Evolutionary conservation across 1,140 invertebrate genomes (phyloP).

Genomic region (Octopus sinensis): DNA sequence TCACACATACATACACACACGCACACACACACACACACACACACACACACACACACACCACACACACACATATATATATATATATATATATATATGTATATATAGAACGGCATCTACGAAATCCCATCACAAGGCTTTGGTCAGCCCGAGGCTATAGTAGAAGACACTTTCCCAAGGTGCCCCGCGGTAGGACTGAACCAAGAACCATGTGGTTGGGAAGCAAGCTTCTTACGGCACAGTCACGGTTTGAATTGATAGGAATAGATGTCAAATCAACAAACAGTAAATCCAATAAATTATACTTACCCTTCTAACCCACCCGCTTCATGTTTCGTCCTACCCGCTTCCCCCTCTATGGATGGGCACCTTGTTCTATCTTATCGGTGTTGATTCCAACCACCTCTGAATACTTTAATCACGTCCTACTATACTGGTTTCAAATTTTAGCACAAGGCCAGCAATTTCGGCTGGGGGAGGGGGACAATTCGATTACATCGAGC

Average conservation of each 20-base stretch:
- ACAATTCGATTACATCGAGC: too few relatives aligned
- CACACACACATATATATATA: background rate
- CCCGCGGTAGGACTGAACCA: background rate
- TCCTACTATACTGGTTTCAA: too few relatives aligned
- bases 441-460: too few relatives aligned
- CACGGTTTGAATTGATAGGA: background rate
- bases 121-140: too few relatives aligned
- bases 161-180: background rate
- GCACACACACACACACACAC: background rate
- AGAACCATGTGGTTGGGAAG: background rate
- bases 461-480: too few relatives aligned
- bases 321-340: too few relatives aligned
- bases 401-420: too few relatives aligned
- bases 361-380: too few relatives aligned
- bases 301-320: too few relatives aligned
- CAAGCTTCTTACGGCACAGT: background rate
- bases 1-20: background rate
- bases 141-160: too few relatives aligned
- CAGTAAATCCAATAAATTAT: background rate
- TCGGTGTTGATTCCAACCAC: too few relatives aligned
- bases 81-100: constrained; percentile 2
- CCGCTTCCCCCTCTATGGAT: too few relatives aligned
- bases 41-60: background rate
- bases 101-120: background rate
- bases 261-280: background rate